Conservation (phyloP, 2,113 vertebrate genomes). For the Pachycephala philippinensis region DNA sequence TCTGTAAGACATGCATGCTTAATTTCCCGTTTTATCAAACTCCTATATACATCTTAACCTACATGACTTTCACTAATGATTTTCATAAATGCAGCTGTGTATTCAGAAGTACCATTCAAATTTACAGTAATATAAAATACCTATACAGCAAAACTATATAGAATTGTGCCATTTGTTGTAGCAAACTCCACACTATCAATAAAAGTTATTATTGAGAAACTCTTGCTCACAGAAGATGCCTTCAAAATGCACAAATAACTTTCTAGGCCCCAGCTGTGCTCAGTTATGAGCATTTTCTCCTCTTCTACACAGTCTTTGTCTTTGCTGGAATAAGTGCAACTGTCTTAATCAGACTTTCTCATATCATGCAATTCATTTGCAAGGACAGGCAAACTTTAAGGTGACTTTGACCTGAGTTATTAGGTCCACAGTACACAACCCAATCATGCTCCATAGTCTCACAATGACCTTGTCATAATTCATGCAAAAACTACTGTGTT, state of each 20-base stretch:
- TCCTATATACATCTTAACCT: neutral
- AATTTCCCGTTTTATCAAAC: neutral
- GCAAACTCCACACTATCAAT: neutral
- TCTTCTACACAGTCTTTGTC: neutral
- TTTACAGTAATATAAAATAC: neutral
- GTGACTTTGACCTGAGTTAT: neutral
- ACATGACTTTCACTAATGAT: neutral
- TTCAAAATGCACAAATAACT: neutral
- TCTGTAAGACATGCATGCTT: neutral
- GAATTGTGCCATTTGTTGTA: neutral
- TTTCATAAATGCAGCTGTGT: neutral
- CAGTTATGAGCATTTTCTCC: neutral
- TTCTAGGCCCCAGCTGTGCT: neutral
- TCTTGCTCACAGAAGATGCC: neutral
- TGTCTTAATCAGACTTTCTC: neutral
- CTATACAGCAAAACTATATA: neutral
- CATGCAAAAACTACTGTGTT: neutral
- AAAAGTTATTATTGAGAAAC: neutral
- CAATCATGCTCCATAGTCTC: neutral
- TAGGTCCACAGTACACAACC: neutral
- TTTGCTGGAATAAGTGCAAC: neutral
- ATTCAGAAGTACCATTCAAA: neutral
- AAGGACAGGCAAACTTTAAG: neutral
- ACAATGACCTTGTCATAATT: neutral
- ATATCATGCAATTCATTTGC: neutral